Base-by-base conservation (phyloP, 2,888 invertebrate genomes). In the Carpatolechia fugitivella region DNA sequence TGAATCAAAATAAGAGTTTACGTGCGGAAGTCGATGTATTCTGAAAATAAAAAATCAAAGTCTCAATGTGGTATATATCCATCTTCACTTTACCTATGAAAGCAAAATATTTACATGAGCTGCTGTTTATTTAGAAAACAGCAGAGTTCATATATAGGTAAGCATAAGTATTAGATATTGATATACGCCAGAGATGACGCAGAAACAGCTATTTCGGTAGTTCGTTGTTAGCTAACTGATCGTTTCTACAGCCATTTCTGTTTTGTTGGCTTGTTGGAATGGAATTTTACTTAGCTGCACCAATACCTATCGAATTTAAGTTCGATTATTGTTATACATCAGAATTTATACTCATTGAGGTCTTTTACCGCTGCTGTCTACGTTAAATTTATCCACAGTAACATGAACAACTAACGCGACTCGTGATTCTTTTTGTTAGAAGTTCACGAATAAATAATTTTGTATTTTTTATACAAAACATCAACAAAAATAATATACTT, bases 111-210 rank as follows among this genome's bases (percentile, higher is more conserved):
- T 80, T 78, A 70, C 60, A 44, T 56, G 56, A 62, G 55, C 58
- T 57, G 54, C 56, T 59, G 61, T 58, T 58, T 54, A 58, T 66
- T 62, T 66, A 65, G 62, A 65, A 61, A 69, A 69, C 66, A 65
- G 58, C 63, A 60, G 60, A 66, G 64, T 61, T 54, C 54, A 33
- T 54, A 41, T 49, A 54, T 24, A 41, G 20, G 49, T 30, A 36
- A 40, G 24, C 46, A 56, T 55, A 62, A 59, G 66, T 56, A 56
- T 64, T n/a, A 59, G 65, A 60, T 58, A 56, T 60, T 38, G 56
- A 58, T 55, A 59, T 62, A 59, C 56, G 65, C 72, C 70, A 69
- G 71, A 71, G 63, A 66, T 82, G 80, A 81, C 80, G 80, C 69
- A 75, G 65, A 56, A 64, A 54, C 57, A 57, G 64, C 68, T 78